Evolutionary conservation across 1,140 invertebrate genomes (phyloP).

Genomic region (Zaprionus lachaisei): DNA sequence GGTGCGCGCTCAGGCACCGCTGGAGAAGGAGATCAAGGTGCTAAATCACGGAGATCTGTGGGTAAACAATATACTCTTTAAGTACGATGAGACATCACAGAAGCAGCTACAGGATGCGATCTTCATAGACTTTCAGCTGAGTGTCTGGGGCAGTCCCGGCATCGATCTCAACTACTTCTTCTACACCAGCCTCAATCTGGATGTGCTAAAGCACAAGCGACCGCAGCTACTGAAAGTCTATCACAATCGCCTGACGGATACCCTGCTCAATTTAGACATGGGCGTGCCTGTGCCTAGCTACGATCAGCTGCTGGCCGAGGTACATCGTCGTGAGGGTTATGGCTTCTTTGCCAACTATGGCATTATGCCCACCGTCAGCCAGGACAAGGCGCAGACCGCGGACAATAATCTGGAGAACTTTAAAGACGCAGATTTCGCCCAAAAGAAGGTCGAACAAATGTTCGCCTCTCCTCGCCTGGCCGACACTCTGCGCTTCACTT

Average conservation of each 20-base stretch:
- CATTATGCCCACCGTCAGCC: conserved; percentile 70
- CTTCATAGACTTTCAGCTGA: conserved; percentile 77
- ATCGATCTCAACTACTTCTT: conserved; percentile 83
- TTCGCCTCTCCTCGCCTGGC: conserved; percentile 57
- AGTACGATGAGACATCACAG: conserved; percentile 77
- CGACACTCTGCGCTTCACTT: conserved; percentile 67
- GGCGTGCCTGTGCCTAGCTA: conserved; percentile 72
- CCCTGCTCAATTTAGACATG: conserved; percentile 71
- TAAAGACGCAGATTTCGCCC: conserved; percentile 65
- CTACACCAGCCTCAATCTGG: conserved; percentile 70
- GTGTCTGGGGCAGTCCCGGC: conserved; percentile 72
- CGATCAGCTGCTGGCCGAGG: conserved; percentile 72
- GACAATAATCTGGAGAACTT: conserved; percentile 76
- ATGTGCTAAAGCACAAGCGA: conserved; percentile 73
- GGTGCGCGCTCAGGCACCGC: conserved; percentile 53
- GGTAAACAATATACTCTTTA: conserved; percentile 89
- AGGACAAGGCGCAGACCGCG: conserved; percentile 66
- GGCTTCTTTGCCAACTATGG: conserved; percentile 75
- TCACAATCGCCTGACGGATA: conserved; percentile 57
- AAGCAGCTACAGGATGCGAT: conserved; percentile 49
- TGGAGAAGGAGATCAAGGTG: conserved; percentile 81
- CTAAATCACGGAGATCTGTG: conserved; percentile 89
- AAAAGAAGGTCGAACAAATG: conserved; percentile 67
- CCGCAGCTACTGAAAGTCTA: conserved; percentile 81
- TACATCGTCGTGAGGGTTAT: conserved; percentile 74